These are phyloP conservation scores for Dendrolimus punctatus DNA, from an alignment of 1,140 invertebrate species.

Conservation along the genomic window DNA sequence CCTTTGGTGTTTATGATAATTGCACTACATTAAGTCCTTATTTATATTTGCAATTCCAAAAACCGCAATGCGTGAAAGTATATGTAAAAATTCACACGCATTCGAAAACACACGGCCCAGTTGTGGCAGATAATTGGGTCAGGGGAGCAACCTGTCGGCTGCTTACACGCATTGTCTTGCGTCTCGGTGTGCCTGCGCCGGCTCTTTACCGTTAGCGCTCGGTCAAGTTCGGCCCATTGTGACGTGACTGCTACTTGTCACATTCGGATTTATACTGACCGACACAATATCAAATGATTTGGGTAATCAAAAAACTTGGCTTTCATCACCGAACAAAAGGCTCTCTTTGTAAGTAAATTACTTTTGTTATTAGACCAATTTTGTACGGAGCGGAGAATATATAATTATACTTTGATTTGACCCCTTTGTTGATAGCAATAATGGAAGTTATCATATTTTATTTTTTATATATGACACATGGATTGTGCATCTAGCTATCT, in stretches of 20 bases:
- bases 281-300: not conserved
- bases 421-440: too few species aligned
- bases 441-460: too few species aligned
- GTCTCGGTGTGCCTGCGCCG: constrained; percentile 21
- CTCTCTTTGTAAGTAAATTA: too few species aligned
- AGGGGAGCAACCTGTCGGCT: constrained; percentile 56
- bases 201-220: constrained; percentile 50
- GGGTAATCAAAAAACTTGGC: not conserved
- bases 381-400: too few species aligned
- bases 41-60: not conserved
- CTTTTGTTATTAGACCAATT: too few species aligned
- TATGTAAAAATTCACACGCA: constrained; percentile 41
- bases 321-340: not conserved
- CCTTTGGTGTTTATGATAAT: too few species aligned
- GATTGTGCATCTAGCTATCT: too few species aligned
- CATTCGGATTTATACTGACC: constrained; percentile 26
- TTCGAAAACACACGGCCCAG: constrained; percentile 46
- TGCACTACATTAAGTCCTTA: too few species aligned
- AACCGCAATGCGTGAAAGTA: constrained; percentile 28
- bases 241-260: constrained; percentile 32
- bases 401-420: too few species aligned
- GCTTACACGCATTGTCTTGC: constrained; percentile 62
- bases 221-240: constrained; percentile 55
- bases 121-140: constrained; percentile 55
- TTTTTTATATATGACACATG: too few species aligned